Evolutionary conservation across 2,113 vertebrate genomes (phyloP).

Genomic region (Thalassarche chlororhynchos): DNA sequence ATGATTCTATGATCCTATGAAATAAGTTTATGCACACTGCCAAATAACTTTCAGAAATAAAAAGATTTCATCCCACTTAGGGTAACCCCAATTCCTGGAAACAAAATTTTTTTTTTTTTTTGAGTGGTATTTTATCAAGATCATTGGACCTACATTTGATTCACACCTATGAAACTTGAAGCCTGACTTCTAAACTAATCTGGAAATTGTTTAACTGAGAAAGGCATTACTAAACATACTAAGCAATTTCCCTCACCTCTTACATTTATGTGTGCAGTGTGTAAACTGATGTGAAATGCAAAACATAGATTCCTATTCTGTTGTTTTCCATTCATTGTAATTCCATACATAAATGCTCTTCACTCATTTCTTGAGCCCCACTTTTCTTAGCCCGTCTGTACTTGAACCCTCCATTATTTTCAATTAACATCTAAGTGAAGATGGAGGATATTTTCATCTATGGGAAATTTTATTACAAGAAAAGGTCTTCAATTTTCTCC

Average conservation of each 20-base stretch:
- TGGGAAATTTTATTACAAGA: not conserved
- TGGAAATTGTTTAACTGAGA: not conserved
- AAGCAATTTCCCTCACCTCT: not conserved
- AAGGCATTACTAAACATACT: not conserved
- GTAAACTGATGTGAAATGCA: not conserved
- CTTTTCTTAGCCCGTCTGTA: not conserved
- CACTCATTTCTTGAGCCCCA: not conserved
- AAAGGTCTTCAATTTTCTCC: conserved; percentile 7
- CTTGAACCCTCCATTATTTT: conserved; percentile 27
- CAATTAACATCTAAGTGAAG: not conserved
- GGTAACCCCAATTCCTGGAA: not conserved
- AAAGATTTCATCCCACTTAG: not conserved
- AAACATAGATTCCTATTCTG: not conserved
- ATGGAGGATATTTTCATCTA: conserved; percentile 3
- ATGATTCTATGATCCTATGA: too few relatives aligned
- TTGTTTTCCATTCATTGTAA: conserved; percentile 15
- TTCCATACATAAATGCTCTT: conserved; percentile 8
- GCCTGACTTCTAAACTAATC: not conserved
- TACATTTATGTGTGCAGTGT: not conserved
- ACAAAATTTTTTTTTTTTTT: not conserved
- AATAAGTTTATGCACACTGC: not conserved
- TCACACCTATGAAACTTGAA: not conserved
- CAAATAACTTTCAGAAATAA: not conserved
- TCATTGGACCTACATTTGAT: not conserved
- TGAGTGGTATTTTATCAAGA: not conserved